These are phyloP conservation scores for Octomys mimax DNA, from an alignment of 2,797 vertebrate species.

Conservation along the genomic window DNA sequence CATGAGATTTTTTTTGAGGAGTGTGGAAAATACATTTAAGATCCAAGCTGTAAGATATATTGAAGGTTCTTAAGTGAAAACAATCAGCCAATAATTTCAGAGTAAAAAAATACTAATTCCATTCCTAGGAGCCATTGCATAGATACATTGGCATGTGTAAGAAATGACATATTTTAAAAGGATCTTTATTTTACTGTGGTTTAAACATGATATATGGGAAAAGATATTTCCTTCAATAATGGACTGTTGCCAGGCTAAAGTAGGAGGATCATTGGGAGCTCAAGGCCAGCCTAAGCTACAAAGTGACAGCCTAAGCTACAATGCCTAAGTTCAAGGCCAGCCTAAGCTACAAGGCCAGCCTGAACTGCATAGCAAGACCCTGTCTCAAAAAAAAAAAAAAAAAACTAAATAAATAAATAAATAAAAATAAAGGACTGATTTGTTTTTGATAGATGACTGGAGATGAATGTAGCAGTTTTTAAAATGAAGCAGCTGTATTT, in stretches of 20 bases:
- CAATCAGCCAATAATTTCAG: not conserved
- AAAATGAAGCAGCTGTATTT: not conserved
- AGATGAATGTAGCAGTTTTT: not conserved
- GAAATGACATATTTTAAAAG: conserved; percentile 33
- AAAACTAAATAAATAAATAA: too few relatives aligned
- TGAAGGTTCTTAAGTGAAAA: not conserved
- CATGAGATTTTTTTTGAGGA: not conserved
- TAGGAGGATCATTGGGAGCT: too few relatives aligned
- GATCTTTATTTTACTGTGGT: not conserved
- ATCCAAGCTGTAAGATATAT: not conserved
- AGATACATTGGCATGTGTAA: not conserved
- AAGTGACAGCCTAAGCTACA: too few relatives aligned
- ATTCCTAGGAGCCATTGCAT: not conserved
- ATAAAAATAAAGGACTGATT: not conserved
- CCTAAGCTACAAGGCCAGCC: too few relatives aligned
- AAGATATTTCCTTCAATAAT: not conserved
- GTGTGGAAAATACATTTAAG: not conserved
- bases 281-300: too few relatives aligned
- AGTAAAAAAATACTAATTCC: not conserved
- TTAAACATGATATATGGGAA: not conserved
- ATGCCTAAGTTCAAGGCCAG: too few relatives aligned
- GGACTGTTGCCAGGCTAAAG: not conserved
- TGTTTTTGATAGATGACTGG: not conserved
- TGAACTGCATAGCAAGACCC: too few relatives aligned
- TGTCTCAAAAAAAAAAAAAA: too few relatives aligned